phyloP scores from a whole-genome alignment of 2,797 vertebrate species.

The Gouania willdenowi region DNA sequence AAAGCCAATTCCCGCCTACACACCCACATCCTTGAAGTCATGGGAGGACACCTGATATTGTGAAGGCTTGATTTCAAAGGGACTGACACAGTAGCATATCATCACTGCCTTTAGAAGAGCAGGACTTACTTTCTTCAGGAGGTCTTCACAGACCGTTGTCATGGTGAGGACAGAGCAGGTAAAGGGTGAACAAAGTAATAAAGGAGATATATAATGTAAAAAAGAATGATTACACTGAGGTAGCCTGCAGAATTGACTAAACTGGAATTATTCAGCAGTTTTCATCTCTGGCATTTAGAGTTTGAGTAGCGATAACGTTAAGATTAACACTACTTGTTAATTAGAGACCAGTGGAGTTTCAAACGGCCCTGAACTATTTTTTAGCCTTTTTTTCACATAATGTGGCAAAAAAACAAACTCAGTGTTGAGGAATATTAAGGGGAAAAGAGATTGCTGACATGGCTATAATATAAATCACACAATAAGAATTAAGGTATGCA shows the following conservation, averaged over 20 bases:
- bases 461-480: too few relatives aligned
- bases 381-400: too few relatives aligned
- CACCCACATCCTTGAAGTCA: constrained; percentile 24
- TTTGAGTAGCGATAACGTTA: too few relatives aligned
- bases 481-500: too few relatives aligned
- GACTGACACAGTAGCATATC: constrained; percentile 12
- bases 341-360: too few relatives aligned
- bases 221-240: background rate
- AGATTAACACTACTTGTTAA: too few relatives aligned
- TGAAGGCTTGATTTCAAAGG: constrained; percentile 46
- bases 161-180: constrained; percentile 15
- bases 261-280: too few relatives aligned
- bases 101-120: constrained; percentile 18
- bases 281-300: too few relatives aligned
- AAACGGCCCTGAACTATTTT: too few relatives aligned
- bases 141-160: constrained; percentile 15
- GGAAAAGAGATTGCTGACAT: too few relatives aligned
- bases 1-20: constrained; percentile 31
- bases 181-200: background rate
- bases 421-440: too few relatives aligned
- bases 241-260: background rate
- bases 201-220: constrained; percentile 1
- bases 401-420: too few relatives aligned
- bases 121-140: constrained; percentile 4
- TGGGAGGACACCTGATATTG: constrained; percentile 25